A percentile compares a stretch with the other conserved stretches of the same genome.
These are phyloP conservation scores for Mesocricetus auratus DNA, from an alignment of 2,113 vertebrate species.

Conservation along the genomic window DNA sequence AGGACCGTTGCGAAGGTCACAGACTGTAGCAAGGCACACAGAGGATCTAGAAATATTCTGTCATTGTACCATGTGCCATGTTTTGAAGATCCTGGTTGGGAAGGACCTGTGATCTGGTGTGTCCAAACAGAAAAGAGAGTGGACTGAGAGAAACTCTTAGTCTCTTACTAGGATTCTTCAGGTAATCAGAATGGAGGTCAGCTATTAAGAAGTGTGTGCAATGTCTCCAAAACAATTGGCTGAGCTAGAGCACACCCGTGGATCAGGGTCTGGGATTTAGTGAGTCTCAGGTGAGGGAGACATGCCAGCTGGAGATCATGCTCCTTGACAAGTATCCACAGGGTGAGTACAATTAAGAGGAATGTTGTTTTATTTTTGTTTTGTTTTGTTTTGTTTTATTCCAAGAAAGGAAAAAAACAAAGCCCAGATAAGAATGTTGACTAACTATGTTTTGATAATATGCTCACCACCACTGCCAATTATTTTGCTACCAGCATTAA, in stretches of 20 bases:
- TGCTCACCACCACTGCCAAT: not conserved
- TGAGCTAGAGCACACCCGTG: not conserved
- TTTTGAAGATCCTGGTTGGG: not conserved
- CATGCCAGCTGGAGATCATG: not conserved
- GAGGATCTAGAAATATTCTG: not conserved
- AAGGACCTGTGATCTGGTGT: not conserved
- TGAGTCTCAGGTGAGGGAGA: not conserved
- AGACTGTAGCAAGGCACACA: not conserved
- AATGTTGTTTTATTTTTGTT: not conserved
- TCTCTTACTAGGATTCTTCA: not conserved
- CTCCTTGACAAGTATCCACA: not conserved
- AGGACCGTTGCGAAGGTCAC: not conserved
- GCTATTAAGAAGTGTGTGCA: not conserved
- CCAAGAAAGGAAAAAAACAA: not conserved
- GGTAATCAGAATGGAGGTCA: not conserved
- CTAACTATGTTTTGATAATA: not conserved
- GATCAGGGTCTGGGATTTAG: not conserved
- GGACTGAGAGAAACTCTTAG: not conserved
- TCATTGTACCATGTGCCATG: not conserved
- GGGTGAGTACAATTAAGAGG: not conserved
- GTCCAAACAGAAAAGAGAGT: not conserved
- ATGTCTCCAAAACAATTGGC: not conserved
- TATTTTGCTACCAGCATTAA: conserved; percentile 13
- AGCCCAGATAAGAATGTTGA: not conserved
- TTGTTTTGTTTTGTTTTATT: not conserved